Conservation (phyloP, 37 sponge, comb jelly and placozoan species). For the Chondrosia reniformis region DNA sequence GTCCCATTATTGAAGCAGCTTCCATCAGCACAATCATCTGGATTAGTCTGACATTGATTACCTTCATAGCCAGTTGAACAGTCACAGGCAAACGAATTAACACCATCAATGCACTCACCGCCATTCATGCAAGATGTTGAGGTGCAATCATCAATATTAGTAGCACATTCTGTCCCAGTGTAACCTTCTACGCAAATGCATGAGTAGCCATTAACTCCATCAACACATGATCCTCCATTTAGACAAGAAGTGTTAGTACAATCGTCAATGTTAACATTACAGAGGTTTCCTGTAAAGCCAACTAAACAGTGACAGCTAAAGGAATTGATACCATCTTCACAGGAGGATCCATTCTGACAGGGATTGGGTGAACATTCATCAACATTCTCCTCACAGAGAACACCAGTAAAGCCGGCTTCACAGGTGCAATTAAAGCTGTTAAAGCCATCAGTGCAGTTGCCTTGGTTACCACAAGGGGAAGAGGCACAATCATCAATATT, state of each 20-base stretch:
- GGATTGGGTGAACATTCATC: slow-evolving; percentile 36
- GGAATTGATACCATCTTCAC: slow-evolving; percentile 20
- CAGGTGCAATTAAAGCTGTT: slow-evolving; percentile 30
- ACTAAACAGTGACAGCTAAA: slow-evolving; percentile 11
- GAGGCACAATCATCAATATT: slow-evolving; percentile 12
- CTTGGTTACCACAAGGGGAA: slow-evolving; percentile 17
- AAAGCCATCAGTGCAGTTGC: slow-evolving; percentile 19
- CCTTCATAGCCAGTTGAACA: slow-evolving; percentile 23
- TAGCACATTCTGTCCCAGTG: slow-evolving; percentile 1
- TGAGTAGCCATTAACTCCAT: background rate
- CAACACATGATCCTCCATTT: slow-evolving; percentile 28
- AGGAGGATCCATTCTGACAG: slow-evolving; percentile 18
- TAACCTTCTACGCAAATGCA: slow-evolving; percentile 19
- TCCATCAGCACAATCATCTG: slow-evolving; percentile 7
- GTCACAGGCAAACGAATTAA: background rate
- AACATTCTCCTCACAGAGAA: slow-evolving; percentile 22
- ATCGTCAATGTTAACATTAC: slow-evolving; percentile 23
- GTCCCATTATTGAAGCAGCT: background rate
- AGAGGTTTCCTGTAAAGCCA: slow-evolving; percentile 19
- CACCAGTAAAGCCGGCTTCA: slow-evolving; percentile 40
- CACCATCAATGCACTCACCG: slow-evolving; percentile 1
- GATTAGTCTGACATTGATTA: background rate
- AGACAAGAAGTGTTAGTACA: slow-evolving; percentile 5
- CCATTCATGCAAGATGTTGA: slow-evolving; percentile 3
- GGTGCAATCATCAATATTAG: slow-evolving; percentile 8